phyloP scores from a whole-genome alignment of 2,113 vertebrate species.

The Picathartes gymnocephalus region DNA sequence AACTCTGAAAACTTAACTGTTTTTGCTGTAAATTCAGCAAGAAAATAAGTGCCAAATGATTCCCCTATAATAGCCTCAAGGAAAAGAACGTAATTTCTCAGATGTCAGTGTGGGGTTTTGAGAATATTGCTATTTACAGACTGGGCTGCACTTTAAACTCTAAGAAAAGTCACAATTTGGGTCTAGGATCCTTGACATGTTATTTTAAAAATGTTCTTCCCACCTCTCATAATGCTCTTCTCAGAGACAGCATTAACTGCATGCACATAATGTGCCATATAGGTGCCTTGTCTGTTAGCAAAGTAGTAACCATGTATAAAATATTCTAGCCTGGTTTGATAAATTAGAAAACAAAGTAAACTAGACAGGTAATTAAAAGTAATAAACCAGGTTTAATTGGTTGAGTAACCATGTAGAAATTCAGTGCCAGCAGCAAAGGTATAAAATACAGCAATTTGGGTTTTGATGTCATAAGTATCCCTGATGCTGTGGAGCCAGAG shows the following conservation, averaged over 20 bases:
- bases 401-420: constrained; percentile 56
- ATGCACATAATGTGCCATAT: not conserved
- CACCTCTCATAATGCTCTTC: not conserved
- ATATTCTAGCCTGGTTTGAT: not conserved
- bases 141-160: not conserved
- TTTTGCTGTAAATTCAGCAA: not conserved
- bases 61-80: not conserved
- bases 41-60: not conserved
- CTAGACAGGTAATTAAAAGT: constrained; percentile 54
- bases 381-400: constrained; percentile 60
- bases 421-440: constrained; percentile 28
- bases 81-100: not conserved
- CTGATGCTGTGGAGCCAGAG: not conserved
- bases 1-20: not conserved
- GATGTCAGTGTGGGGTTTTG: not conserved
- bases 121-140: not conserved
- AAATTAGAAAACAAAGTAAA: constrained; percentile 30
- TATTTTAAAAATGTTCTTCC: not conserved
- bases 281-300: not conserved
- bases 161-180: not conserved
- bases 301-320: not conserved
- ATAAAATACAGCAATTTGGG: constrained; percentile 31
- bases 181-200: not conserved
- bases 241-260: not conserved
- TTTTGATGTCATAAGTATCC: constrained; percentile 36